Evolutionary conservation across 2,888 invertebrate species (phyloP).

Genomic region (Mythimna ferrago): DNA sequence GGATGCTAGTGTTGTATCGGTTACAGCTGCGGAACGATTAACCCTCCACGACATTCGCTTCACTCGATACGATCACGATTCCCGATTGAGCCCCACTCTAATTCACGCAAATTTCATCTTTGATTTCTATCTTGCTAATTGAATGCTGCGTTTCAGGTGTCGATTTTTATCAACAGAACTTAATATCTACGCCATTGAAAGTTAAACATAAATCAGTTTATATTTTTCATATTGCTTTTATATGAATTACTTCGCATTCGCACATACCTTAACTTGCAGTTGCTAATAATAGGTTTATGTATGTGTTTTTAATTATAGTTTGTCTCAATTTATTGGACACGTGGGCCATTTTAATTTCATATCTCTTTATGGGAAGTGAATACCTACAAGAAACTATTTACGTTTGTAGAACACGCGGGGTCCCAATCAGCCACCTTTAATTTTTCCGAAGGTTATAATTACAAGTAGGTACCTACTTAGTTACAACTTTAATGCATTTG

Average conservation of each 20-base stretch:
- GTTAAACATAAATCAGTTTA: constrained; percentile 51
- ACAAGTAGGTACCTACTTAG: too few species aligned
- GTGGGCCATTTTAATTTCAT: constrained; percentile 32
- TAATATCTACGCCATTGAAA: constrained; percentile 49
- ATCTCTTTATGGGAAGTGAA: constrained; percentile 25
- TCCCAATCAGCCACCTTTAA: neutral
- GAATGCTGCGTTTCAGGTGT: constrained; percentile 73
- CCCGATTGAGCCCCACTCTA: constrained; percentile 64
- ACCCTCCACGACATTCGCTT: constrained; percentile 56
- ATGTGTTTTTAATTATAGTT: constrained; percentile 41
- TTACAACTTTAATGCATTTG: neutral
- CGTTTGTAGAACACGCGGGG: neutral
- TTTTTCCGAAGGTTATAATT: neutral
- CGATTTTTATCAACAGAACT: constrained; percentile 69
- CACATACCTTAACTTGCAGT: constrained; percentile 16
- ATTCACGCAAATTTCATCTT: constrained; percentile 69
- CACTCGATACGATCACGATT: constrained; percentile 65
- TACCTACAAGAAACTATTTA: constrained; percentile 17
- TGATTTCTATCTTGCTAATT: constrained; percentile 76
- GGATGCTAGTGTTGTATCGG: constrained; percentile 42
- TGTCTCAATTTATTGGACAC: constrained; percentile 28
- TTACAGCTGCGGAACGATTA: constrained; percentile 53
- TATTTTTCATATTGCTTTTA: constrained; percentile 45
- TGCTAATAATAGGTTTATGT: constrained; percentile 44
- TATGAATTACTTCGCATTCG: constrained; percentile 31